Evolutionary conservation across 2,888 invertebrate genomes (phyloP), one percentile per base, ranked within the genome.

Genomic region (Mythimna ferrago): DNA sequence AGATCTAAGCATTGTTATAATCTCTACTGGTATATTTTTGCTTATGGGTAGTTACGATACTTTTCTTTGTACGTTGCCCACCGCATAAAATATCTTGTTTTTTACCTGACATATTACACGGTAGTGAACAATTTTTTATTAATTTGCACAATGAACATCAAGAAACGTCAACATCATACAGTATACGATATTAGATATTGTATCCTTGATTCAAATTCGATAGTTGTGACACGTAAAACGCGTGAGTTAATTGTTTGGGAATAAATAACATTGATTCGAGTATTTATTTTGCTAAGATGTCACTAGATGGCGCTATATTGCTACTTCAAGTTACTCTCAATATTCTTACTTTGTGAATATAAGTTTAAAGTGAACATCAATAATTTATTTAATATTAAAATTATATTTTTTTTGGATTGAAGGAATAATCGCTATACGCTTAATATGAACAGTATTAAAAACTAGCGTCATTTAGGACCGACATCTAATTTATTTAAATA

Each of bases 221-320:
- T 60, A n/a, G 53, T 26, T 51, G 32, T 48, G 54, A 62, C n/a
- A 38, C n/a, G 26, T 21, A 61, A 54, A 66, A 53, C 32, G 35
- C 70, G 48, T 73, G 77, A 48, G 72, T 75, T 61, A 76, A 74
- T 66, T 51, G n/a, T 68, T 76, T 65, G n/a, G 54, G 38, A 10
- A 73, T 48, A 71, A 67, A 56, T 41, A 38, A 57, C 11, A 66
- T 63, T n/a, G 21, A 26, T 71, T 65, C 16, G 54, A 71, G 26
- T 81, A 75, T 71, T 79, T 61, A 48, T 71, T 80, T 67, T 21
- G 9, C n/a, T 62, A 53, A 57, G 41, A 70, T 82, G 73, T 76
- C 70, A 60, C 64, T 65, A 76, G 72, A 75, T 78, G 81, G 69
- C 70, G 71, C 53, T 68, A 56, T 35, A 48, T 32, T 11, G 35